Base-by-base conservation (phyloP, 2,888 invertebrate genomes). In the Mesorhabditis belari region DNA sequence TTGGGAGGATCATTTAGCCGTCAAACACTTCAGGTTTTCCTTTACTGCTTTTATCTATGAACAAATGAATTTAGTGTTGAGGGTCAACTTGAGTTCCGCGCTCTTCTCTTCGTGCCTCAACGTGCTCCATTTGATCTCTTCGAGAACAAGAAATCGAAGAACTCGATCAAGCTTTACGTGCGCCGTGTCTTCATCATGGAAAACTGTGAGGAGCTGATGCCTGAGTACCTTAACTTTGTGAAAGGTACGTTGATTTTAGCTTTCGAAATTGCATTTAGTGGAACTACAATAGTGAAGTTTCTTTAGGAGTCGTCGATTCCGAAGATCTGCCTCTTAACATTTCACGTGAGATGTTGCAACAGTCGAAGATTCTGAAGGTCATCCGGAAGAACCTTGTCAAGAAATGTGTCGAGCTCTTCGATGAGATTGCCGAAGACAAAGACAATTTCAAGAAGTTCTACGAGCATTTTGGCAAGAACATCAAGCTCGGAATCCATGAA, bases 151-250 rank as follows among this genome's bases (percentile, higher is more conserved):
- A 96, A 95, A 83, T 89, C 90, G 82, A 93, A 94, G 86, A 96
- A 96, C 85, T 93, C 94, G 85, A 96, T 98, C 81, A 98, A 98
- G 81, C 83, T 78, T 54, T 73, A 98, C 76, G 96, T 98, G 0
- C 87, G 96, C 58, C 87, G 96, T 67, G 96, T 98, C 0, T 98
- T 98, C 87, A 98, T 98, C 83, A 96, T 96, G 95, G 96, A 98
- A 85, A 96, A 96, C 86, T 96, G 96, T 80, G 95, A 96, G 81
- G 96, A 98, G 80, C 86, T 98, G n/a, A 96, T 98, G 81, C 96
- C 96, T 0, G 95, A 96, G 82, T 98, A 96, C 84, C 85, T 98
- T 71, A 95, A 81, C 79, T 79, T 82, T 71, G 69, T 81, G 71
- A 76, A 75, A 64, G 98, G 96, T n/a, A n/a, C n/a, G n/a, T n/a